Conservation (phyloP, 2,113 vertebrate genomes). For the Nyctibius bracteatus region DNA sequence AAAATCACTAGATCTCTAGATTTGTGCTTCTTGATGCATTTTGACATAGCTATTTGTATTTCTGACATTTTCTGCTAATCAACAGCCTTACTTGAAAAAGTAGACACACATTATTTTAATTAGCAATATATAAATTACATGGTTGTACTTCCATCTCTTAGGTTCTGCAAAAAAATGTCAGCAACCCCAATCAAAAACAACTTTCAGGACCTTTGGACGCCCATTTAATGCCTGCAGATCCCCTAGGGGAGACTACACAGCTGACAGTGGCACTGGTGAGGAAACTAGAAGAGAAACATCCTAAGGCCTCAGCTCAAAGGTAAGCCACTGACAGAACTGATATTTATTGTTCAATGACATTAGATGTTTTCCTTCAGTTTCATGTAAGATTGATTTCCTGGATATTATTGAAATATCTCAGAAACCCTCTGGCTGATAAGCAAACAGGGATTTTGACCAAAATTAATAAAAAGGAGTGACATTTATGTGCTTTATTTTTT, state of each 20-base stretch:
- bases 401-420: constrained; percentile 90
- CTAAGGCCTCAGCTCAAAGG: constrained; percentile 86
- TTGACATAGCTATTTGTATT: constrained; percentile 46
- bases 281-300: constrained; percentile 81
- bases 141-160: constrained; percentile 55
- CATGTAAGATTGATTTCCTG: constrained; percentile 90
- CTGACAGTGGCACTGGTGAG: constrained; percentile 82
- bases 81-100: constrained; percentile 39
- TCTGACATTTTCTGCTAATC: constrained; percentile 35
- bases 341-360: constrained; percentile 96
- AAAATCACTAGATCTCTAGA: not conserved
- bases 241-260: constrained; percentile 69
- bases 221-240: constrained; percentile 67
- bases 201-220: constrained; percentile 67
- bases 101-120: constrained; percentile 41
- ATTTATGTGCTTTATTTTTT: constrained; percentile 50
- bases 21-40: constrained; percentile 15
- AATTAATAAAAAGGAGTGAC: constrained; percentile 69
- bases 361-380: constrained; percentile 92
- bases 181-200: constrained; percentile 64
- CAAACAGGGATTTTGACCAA: constrained; percentile 70
- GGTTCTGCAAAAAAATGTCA: constrained; percentile 61
- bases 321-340: constrained; percentile 85
- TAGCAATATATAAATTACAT: constrained; percentile 15
- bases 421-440: constrained; percentile 83